Evolutionary conservation across 2,888 invertebrate species (phyloP).

Genomic region (Sinotaia quadrata): DNA sequence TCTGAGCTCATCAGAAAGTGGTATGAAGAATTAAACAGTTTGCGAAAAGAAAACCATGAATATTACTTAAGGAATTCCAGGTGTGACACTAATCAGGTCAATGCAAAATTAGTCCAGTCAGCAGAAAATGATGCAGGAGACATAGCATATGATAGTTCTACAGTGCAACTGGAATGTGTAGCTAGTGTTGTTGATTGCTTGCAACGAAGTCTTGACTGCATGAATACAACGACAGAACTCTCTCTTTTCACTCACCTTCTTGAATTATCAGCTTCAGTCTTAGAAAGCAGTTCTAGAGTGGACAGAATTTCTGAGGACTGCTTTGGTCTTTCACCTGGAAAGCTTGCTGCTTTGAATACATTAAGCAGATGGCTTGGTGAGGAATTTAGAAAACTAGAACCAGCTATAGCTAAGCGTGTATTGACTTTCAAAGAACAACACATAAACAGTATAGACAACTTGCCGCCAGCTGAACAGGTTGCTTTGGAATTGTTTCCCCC

Average conservation of each 20-base stretch:
- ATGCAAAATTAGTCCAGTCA: no score
- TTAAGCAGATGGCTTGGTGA: constrained; percentile 52
- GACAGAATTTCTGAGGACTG: not conserved
- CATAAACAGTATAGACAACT: constrained; percentile 51
- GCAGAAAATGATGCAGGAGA: not conserved
- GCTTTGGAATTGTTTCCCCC: constrained; percentile 52
- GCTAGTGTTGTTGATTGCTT: constrained; percentile 5
- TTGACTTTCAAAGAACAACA: constrained; percentile 52
- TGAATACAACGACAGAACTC: not conserved
- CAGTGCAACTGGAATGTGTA: not conserved
- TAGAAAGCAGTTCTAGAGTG: not conserved
- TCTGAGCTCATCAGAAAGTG: no score
- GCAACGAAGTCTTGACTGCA: not conserved
- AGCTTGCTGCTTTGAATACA: not conserved
- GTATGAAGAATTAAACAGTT: no score
- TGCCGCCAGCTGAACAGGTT: constrained; percentile 52
- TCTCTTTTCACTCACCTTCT: constrained; percentile 1
- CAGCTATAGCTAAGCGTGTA: constrained; percentile 42
- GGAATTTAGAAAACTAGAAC: constrained; percentile 47
- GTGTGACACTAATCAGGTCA: no score
- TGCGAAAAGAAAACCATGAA: no score
- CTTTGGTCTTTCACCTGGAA: not conserved
- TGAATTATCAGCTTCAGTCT: not conserved
- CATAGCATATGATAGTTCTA: not conserved
- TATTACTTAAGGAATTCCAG: no score